A percentile compares a stretch with the other conserved stretches of the same genome.
phyloP scores from a whole-genome alignment of 2,888 invertebrate species.

The Phaonia tiefii region DNA sequence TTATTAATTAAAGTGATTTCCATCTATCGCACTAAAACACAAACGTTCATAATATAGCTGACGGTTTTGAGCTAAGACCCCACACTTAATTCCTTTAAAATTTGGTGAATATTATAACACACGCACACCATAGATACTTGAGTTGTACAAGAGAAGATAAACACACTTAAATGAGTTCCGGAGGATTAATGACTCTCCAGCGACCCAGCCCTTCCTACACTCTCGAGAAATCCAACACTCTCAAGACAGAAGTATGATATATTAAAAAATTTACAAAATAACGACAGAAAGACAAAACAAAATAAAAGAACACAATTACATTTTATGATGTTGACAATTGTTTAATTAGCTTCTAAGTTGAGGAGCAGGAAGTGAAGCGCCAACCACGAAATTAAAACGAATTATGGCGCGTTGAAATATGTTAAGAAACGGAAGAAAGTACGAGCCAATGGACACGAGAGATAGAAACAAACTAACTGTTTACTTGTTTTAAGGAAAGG shows the following conservation, averaged over 20 bases:
- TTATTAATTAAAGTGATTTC: conserved; percentile 22
- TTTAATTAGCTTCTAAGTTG: conserved; percentile 42
- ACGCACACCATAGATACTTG: not conserved
- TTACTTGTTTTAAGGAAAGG: not conserved
- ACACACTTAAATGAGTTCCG: not conserved
- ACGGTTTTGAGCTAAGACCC: conserved; percentile 1
- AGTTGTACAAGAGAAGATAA: conserved; percentile 1
- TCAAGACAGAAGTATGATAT: not conserved
- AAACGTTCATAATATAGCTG: not conserved
- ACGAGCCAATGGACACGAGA: conserved; percentile 4
- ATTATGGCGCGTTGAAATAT: not conserved
- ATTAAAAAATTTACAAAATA: not conserved
- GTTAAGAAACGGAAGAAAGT: not conserved
- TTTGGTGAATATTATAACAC: not conserved
- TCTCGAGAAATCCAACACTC: not conserved
- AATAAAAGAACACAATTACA: conserved; percentile 22
- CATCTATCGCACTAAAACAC: not conserved
- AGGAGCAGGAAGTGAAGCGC: not conserved
- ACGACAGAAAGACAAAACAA: not conserved
- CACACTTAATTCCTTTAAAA: conserved; percentile 30
- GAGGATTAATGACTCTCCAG: conserved; percentile 44
- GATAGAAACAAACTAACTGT: not conserved
- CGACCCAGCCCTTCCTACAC: not conserved
- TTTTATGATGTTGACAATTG: conserved; percentile 47
- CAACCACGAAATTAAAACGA: not conserved